Conservation (phyloP, 2,113 vertebrate species). For the Gopherus evgoodei region DNA sequence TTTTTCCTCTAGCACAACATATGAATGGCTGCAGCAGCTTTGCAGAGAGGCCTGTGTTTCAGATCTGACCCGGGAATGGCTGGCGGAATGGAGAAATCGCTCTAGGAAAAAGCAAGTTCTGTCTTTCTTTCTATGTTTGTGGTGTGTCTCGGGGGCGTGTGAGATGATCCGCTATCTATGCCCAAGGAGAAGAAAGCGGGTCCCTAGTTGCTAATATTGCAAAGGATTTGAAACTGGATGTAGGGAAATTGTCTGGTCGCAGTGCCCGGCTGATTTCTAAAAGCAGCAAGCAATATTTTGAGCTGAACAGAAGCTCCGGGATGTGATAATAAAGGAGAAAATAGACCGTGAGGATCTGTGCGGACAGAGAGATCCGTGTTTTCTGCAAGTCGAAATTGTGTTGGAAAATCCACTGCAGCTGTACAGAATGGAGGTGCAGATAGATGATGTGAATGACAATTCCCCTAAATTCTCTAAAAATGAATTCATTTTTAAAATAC, state of each 20-base stretch:
- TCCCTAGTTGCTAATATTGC: conserved; percentile 77
- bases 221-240: conserved; percentile 81
- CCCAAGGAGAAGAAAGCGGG: conserved; percentile 77
- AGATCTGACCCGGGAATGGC: neutral
- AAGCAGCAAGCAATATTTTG: conserved; percentile 75
- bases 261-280: conserved; percentile 80
- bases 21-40: neutral
- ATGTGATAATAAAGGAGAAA: conserved; percentile 78
- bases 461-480: conserved; percentile 77
- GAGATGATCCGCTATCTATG: conserved; percentile 39
- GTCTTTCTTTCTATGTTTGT: neutral
- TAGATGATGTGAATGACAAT: conserved; percentile 89
- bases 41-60: neutral
- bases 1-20: neutral
- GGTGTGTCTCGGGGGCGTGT: neutral
- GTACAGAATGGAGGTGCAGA: conserved; percentile 80
- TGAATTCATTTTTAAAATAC: conserved; percentile 75
- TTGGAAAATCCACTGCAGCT: conserved; percentile 82
- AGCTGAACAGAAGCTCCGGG: conserved; percentile 79
- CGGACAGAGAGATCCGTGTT: conserved; percentile 75
- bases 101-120: neutral
- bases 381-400: conserved; percentile 83
- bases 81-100: neutral
- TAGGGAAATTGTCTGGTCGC: conserved; percentile 76
- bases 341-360: conserved; percentile 86